A percentile compares a stretch with the other conserved stretches of the same genome.
Evolutionary conservation across 2,113 vertebrate genomes (phyloP).

Genomic region (Datnioides undecimradiatus): DNA sequence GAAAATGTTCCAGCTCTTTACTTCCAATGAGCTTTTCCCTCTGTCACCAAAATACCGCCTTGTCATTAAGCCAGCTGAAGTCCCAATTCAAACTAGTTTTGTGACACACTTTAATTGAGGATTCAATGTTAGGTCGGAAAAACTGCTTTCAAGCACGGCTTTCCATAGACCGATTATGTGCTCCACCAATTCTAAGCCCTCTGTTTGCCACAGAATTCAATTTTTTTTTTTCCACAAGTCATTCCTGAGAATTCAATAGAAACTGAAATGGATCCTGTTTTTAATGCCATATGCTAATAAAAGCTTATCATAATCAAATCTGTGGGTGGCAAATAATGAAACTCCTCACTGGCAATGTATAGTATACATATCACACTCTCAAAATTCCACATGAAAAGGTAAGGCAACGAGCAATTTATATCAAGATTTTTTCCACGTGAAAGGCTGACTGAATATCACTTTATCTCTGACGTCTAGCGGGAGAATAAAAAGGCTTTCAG

Average conservation of each 20-base stretch:
- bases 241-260: slow-evolving; percentile 81
- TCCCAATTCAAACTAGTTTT: slow-evolving; percentile 81
- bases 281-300: slow-evolving; percentile 79
- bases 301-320: slow-evolving; percentile 84
- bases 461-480: slow-evolving; percentile 57
- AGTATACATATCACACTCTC: slow-evolving; percentile 88
- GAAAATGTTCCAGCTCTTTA: slow-evolving; percentile 76
- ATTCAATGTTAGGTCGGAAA: slow-evolving; percentile 79
- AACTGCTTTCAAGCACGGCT: slow-evolving; percentile 81
- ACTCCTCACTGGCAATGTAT: slow-evolving; percentile 89
- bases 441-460: slow-evolving; percentile 69
- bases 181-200: slow-evolving; percentile 81
- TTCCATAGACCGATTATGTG: slow-evolving; percentile 83
- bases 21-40: slow-evolving; percentile 74
- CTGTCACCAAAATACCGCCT: slow-evolving; percentile 69
- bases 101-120: slow-evolving; percentile 83
- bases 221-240: slow-evolving; percentile 67
- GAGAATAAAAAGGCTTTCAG: slow-evolving; percentile 64
- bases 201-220: slow-evolving; percentile 79
- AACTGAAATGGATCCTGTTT: slow-evolving; percentile 78
- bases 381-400: slow-evolving; percentile 61
- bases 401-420: slow-evolving; percentile 60
- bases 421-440: slow-evolving; percentile 60
- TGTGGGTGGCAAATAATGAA: slow-evolving; percentile 88
- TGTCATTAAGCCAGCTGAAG: slow-evolving; percentile 82